A percentile compares a stretch with the other conserved stretches of the same genome.
Evolutionary conservation across 2,113 vertebrate genomes (phyloP).

Genomic region (Eclectus roratus): DNA sequence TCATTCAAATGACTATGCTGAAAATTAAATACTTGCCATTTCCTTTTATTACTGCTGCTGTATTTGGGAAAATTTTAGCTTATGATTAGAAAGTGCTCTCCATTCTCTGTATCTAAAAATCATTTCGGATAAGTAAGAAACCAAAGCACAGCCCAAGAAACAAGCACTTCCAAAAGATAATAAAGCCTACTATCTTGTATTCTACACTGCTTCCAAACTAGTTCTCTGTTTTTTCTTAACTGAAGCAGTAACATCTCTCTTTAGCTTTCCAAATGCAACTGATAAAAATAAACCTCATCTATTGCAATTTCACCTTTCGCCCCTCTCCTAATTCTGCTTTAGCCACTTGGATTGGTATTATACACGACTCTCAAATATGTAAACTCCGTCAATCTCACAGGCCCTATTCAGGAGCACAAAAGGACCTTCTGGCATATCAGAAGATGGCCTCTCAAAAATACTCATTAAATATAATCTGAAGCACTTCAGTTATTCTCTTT

Average conservation of each 20-base stretch:
- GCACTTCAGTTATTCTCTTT: background rate
- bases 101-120: background rate
- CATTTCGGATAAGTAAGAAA: background rate
- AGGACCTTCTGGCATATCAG: background rate
- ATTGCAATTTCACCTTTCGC: background rate
- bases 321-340: background rate
- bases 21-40: background rate
- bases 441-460: background rate
- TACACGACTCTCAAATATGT: fast-evolving
- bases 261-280: background rate
- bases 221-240: background rate
- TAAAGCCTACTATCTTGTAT: background rate
- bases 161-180: background rate
- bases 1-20: background rate
- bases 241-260: background rate
- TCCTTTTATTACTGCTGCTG: background rate
- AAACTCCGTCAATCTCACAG: background rate
- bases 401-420: background rate
- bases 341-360: background rate
- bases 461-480: background rate
- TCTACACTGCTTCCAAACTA: background rate
- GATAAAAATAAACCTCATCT: background rate
- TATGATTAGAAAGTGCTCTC: background rate
- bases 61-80: background rate
- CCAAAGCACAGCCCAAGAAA: background rate